Evolutionary conservation across 2,797 vertebrate species (phyloP), one percentile per base, ranked within the genome.

Genomic region (Kryptopterus vitreolus): DNA sequence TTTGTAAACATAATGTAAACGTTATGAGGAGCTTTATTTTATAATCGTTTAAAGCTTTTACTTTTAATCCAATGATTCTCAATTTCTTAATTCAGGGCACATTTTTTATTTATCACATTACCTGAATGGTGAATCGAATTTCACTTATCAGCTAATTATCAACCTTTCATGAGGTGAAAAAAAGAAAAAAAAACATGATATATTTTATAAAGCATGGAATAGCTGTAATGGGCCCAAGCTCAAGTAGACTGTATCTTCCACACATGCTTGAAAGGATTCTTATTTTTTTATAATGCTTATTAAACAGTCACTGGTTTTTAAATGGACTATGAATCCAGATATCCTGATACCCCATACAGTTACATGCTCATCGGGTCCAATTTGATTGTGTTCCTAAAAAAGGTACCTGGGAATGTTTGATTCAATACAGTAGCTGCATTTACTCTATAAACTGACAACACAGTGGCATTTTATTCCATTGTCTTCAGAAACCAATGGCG

Each of bases 131-230:
- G 29, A 13, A 76, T 76, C 26, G 63, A 76, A 52, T 24, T 63
- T 33, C 33, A 76, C 20, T 76, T 52, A 52, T 63, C 59, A 52
- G 43, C 43, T 52, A 63, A 76, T 76, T 63, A 76, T 76, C 74
- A 62, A 62, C 74, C 26, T 62, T 76, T 62, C 38, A 62, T 33
- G 43, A 31, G 58, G 13, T 59, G 71, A 24, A 62, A 62, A 76
- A 61, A 62, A 38, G 50, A 55, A 24, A 62, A 62, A 76, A 61
- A 62, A 38, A 62, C 16, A 50, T 48, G 31, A 76, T 76, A 62
- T 48, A 61, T 33, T 62, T 11, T 35, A 76, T n/a, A 76, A 76
- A 48, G 74, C 74, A 76, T 50, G 18, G 26, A 26, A 50, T 31
- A 62, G n/a, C 24, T 62, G 58, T 38, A 76, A 76, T 76, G 43